A percentile compares a stretch with the other conserved stretches of the same genome.
Conservation (phyloP, 2,888 invertebrate genomes). For the Lamellibrachia columna region DNA sequence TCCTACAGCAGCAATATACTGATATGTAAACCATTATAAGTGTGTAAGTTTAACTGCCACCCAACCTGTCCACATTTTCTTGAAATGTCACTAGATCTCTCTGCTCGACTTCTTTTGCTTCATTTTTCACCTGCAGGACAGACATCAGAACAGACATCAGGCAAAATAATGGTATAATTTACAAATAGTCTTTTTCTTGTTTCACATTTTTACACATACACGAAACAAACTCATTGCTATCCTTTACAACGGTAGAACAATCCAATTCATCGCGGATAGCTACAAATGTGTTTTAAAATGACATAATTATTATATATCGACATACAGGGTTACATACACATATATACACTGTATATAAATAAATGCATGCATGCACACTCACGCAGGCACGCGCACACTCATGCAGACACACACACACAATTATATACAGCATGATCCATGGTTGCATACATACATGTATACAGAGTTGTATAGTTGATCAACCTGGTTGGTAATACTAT, state of each 20-base stretch:
- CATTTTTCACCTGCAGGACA: constrained; percentile 69
- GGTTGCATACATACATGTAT: too few relatives aligned
- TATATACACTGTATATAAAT: too few relatives aligned
- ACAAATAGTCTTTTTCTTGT: constrained; percentile 29
- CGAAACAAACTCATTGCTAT: background rate
- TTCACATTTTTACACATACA: constrained; percentile 7
- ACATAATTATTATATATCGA: background rate
- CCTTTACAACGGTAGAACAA: background rate
- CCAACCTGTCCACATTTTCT: constrained; percentile 84
- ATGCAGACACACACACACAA: background rate
- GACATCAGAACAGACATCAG: background rate
- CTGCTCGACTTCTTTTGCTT: constrained; percentile 75
- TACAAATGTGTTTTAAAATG: background rate
- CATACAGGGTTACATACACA: background rate
- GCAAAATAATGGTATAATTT: too few relatives aligned
- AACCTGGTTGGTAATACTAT: background rate
- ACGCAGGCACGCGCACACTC: background rate
- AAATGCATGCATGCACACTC: background rate
- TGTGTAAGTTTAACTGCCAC: constrained; percentile 17
- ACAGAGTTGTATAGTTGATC: background rate
- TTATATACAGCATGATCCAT: too few relatives aligned
- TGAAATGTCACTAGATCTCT: constrained; percentile 88
- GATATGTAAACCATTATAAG: too few relatives aligned
- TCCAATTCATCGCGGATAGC: background rate
- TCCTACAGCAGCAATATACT: too few relatives aligned